Evolutionary conservation across 2,797 vertebrate genomes (phyloP).

Genomic region (Lacerta bilineata): DNA sequence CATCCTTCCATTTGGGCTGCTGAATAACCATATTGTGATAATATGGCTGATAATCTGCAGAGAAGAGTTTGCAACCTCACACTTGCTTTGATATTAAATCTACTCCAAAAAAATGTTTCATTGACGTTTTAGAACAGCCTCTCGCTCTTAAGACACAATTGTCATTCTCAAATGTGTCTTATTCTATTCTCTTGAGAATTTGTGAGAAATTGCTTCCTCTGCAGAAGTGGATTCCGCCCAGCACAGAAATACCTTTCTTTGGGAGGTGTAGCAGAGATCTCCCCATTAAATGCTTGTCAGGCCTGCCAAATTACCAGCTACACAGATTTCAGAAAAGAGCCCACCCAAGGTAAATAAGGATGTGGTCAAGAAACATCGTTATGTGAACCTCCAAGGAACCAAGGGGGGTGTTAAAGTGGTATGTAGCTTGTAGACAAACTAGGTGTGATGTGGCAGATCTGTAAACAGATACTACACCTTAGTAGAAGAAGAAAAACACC

Average conservation of each 20-base stretch:
- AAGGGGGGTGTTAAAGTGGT: not conserved
- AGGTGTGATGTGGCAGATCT: too few species aligned
- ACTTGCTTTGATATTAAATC: constrained; percentile 3
- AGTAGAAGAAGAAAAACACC: not conserved
- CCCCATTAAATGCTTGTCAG: not conserved
- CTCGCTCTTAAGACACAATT: constrained; percentile 12
- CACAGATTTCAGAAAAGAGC: not conserved
- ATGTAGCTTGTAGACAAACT: not conserved
- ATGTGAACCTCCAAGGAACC: not conserved
- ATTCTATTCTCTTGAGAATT: not conserved
- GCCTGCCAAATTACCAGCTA: not conserved
- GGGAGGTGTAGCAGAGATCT: not conserved
- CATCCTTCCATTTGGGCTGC: not conserved
- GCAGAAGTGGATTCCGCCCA: not conserved
- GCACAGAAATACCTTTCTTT: not conserved
- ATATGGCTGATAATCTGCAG: not conserved
- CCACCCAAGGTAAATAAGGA: constrained; percentile 61
- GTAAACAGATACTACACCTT: not conserved
- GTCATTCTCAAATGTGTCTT: not conserved
- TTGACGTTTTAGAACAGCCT: not conserved
- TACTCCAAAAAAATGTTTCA: not conserved
- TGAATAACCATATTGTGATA: not conserved
- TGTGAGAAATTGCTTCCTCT: constrained; percentile 17
- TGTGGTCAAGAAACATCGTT: constrained; percentile 39
- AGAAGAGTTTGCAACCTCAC: not conserved